phyloP scores from a whole-genome alignment of 1,140 invertebrate genomes.

The Drosophila albomicans region DNA sequence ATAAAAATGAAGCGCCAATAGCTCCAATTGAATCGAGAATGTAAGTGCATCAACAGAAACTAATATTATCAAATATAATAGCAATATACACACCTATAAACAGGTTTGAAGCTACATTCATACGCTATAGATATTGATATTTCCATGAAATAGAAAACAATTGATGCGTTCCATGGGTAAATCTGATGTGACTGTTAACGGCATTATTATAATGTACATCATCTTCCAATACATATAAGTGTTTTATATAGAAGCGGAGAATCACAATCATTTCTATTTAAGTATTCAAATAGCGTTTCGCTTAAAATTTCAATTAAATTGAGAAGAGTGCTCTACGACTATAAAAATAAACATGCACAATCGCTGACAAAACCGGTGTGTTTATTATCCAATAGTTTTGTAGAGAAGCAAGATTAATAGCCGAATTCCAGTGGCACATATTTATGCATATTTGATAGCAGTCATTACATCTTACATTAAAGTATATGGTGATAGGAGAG shows the following conservation, averaged over 20 bases:
- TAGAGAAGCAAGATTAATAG: too few relatives aligned
- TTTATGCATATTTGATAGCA: too few relatives aligned
- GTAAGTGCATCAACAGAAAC: constrained; percentile 32
- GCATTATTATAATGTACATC: background rate
- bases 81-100: background rate
- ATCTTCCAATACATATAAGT: background rate
- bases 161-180: constrained; percentile 1
- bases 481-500: too few relatives aligned
- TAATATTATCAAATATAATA: background rate
- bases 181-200: background rate
- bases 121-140: background rate
- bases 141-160: background rate
- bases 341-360: too few relatives aligned
- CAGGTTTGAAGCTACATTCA: background rate
- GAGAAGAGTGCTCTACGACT: too few relatives aligned
- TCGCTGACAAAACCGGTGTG: too few relatives aligned
- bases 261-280: too few relatives aligned
- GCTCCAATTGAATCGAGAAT: constrained; percentile 11
- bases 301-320: too few relatives aligned
- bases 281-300: too few relatives aligned
- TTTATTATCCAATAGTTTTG: too few relatives aligned
- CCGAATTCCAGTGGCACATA: too few relatives aligned
- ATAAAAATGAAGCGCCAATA: constrained; percentile 28
- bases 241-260: background rate
- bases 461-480: too few relatives aligned